Percentiles rank a stretch among this genome's conserved stretches.
Conservation (phyloP, 2,113 vertebrate genomes). For the Vidua chalybeata region DNA sequence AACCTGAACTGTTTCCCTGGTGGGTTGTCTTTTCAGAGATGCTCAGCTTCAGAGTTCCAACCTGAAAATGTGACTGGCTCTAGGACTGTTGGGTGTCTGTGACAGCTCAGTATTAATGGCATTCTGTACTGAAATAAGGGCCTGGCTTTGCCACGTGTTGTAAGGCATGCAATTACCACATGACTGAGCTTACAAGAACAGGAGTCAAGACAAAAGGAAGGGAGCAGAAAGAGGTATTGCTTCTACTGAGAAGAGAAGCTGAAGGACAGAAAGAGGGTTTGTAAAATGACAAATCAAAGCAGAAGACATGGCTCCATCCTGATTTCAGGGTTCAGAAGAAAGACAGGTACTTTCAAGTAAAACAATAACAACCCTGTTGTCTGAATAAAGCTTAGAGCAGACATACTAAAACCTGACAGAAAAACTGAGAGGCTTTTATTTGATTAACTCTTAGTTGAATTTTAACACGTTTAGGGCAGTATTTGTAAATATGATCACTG, state of each 20-base stretch:
- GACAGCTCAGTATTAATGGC: not conserved
- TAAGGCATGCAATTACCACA: not conserved
- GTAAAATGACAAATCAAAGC: not conserved
- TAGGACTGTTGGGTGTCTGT: not conserved
- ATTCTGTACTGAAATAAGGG: not conserved
- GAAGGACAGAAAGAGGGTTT: not conserved
- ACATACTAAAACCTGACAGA: not conserved
- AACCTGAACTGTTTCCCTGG: not conserved
- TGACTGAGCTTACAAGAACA: not conserved
- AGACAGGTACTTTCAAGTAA: not conserved
- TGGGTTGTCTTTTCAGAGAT: not conserved
- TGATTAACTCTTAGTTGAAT: not conserved
- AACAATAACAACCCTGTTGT: not conserved
- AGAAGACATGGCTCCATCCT: not conserved
- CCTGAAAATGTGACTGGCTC: not conserved
- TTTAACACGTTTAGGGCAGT: not conserved
- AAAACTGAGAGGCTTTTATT: not conserved
- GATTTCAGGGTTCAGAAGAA: not conserved
- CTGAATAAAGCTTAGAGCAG: not conserved
- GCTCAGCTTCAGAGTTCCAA: not conserved
- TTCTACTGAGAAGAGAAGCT: not conserved
- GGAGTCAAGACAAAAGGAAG: not conserved
- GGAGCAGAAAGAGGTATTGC: not conserved
- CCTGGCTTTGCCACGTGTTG: not conserved
- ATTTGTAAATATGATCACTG: not conserved